These are phyloP conservation scores for Anolis carolinensis DNA, from an alignment of 2,113 vertebrate genomes.

Conservation along the genomic window DNA sequence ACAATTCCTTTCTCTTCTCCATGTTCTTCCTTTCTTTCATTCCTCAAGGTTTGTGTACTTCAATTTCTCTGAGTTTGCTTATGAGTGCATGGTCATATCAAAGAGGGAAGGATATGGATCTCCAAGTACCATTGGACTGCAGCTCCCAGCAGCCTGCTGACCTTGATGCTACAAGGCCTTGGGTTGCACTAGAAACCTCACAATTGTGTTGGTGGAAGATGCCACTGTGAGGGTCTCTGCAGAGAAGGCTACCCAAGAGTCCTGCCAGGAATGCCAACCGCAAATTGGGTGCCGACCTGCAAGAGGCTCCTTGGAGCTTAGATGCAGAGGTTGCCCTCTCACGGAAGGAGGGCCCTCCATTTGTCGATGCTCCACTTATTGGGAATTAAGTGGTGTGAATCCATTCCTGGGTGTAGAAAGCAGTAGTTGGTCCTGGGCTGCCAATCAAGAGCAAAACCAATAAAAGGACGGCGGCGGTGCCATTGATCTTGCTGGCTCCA, in stretches of 20 bases:
- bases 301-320: constrained; percentile 75
- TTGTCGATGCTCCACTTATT: constrained; percentile 72
- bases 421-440: not conserved
- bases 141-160: no score
- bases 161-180: no score
- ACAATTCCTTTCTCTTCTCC: no score
- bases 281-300: constrained; percentile 66
- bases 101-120: no score
- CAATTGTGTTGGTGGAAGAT: no score
- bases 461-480: not conserved
- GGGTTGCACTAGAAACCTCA: no score
- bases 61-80: no score
- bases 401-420: constrained; percentile 35
- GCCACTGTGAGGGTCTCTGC: constrained; percentile 41
- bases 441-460: not conserved
- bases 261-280: constrained; percentile 59
- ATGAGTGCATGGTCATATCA: no score
- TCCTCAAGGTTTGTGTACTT: no score
- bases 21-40: no score
- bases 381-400: constrained; percentile 78
- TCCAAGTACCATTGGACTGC: no score
- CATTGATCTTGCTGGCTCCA: not conserved
- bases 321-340: constrained; percentile 72
- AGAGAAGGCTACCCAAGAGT: not conserved
- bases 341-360: constrained; percentile 75